Evolutionary conservation across 1,140 invertebrate genomes (phyloP), one percentile per base, ranked within the genome.

Genomic region (Drosophila malerkotliana): DNA sequence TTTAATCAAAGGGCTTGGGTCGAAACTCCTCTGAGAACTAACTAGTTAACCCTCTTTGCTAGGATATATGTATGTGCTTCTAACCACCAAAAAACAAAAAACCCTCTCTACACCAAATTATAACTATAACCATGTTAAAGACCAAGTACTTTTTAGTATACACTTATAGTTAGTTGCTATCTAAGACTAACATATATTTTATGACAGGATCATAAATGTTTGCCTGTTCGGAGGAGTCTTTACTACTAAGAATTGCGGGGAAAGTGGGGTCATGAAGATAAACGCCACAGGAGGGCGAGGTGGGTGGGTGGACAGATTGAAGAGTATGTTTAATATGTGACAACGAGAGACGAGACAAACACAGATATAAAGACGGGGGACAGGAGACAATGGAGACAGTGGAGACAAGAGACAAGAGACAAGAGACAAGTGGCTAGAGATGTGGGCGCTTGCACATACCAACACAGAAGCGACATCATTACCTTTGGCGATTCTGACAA

Each of bases 401-500:
- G 61, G 49, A 39, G 63, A 54, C 15, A 47, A 18, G 44, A 39
- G 63, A 54, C 15, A 47, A 18, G 44, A 21, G 0, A 47, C 34
- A 60, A 18, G 47, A 53, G 60, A 61, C 47, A 62, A 39, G 63
- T 64, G 59, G 9, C 41, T 4, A 52, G 18, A 66, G 55, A 79
- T 48, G 51, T 58, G 55, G 51, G 58, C 44, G 24, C 52, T 53
- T 34, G 60, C 47, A 55, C 47, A 48, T 54, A 60, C 55, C 68
- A 54, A 76, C 69, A 79, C 62, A 64, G 63, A 88, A 82, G 83
- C 83, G 68, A 79, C 72, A 83, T 82, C 61, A 66, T 75, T 88
- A 88, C 83, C 83, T 88, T 88, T 83, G 79, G 76, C 66, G 79
- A 76, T 79, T 87, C 76, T 73, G 72, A 83, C 64, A 66, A 84